Evolutionary conservation across 2,113 vertebrate species (phyloP), one percentile per base, ranked within the genome.

Genomic region (Sapayoa aenigma): DNA sequence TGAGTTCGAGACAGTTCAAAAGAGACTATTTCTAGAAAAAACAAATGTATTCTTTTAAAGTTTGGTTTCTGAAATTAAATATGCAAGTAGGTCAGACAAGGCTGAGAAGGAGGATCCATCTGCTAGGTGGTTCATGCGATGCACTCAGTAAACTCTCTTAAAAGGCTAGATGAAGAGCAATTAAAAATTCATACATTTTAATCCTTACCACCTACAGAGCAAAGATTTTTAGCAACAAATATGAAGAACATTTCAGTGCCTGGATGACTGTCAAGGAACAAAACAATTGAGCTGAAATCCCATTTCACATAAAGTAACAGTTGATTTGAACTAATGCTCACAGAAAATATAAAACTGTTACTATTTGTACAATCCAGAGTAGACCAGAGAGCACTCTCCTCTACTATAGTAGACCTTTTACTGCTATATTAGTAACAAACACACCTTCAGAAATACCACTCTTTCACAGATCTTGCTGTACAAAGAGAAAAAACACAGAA

Each of bases 101-200:
- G 75, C 19, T 95, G 79, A 91, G 89, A 79, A 96, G 41, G 69
- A 81, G 28, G 14, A 46, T 93, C 63, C 91, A 90, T 92, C 84
- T 95, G 82, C 84, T 93, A 94, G 90, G 24, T 93, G 75, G 91
- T 85, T 95, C 92, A 93, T 83, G 80, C 84, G 93, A 97, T 85
- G 85, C 74, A 93, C 84, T 88, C 86, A 94, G 82, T 95, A 96
- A 94, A 94, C 63, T 84, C 59, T 37, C 33, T 53, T 89, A 88
- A 94, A 89, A 96, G 74, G 90, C 66, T 91, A 84, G 66, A 49
- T 66, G 53, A 94, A 95, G 63, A 79, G 41, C 86, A 72, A 97
- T 97, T 96, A 97, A 96, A 97, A 97, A 97, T 96, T 97, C 94
- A 97, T 96, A 85, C 49, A 94, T 92, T 97, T 96, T 84, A 93